Evolutionary conservation across 2,888 invertebrate genomes (phyloP).

Genomic region (Oscheius sp.): DNA sequence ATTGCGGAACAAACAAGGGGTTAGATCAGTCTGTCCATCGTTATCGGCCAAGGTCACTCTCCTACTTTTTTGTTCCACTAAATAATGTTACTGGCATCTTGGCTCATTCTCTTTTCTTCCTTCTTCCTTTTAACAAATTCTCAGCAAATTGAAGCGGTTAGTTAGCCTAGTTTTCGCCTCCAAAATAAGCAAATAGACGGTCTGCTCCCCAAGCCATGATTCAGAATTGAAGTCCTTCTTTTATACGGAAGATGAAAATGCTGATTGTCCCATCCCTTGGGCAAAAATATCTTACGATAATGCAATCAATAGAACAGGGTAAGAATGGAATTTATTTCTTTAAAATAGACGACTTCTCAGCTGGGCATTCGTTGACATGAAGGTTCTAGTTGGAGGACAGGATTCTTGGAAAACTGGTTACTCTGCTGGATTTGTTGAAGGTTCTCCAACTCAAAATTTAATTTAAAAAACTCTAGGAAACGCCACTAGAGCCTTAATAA

Average conservation of each 20-base stretch:
- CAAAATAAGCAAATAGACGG: no score
- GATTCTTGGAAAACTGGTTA: conserved; percentile 61
- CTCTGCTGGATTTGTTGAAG: conserved; percentile 64
- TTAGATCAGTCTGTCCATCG: no score
- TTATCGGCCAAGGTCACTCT: no score
- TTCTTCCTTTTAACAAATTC: no score
- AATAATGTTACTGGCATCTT: no score
- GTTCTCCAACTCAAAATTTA: conserved; percentile 16
- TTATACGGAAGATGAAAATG: neutral
- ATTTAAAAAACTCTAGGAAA: conserved; percentile 39
- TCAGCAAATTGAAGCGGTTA: no score
- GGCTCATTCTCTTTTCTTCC: no score
- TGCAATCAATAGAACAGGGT: conserved; percentile 56
- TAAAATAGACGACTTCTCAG: neutral
- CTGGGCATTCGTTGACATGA: conserved; percentile 63
- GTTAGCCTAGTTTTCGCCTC: no score
- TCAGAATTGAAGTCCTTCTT: neutral
- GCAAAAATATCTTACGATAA: conserved; percentile 46
- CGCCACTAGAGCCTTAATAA: conserved; percentile 55
- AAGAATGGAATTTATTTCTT: neutral
- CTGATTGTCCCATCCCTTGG: conserved; percentile 39
- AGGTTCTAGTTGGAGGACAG: conserved; percentile 36
- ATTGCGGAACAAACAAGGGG: no score
- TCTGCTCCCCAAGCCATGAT: no score
- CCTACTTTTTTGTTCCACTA: no score